phyloP scores from a whole-genome alignment of 2,797 vertebrate species.

The Clamator glandarius region DNA sequence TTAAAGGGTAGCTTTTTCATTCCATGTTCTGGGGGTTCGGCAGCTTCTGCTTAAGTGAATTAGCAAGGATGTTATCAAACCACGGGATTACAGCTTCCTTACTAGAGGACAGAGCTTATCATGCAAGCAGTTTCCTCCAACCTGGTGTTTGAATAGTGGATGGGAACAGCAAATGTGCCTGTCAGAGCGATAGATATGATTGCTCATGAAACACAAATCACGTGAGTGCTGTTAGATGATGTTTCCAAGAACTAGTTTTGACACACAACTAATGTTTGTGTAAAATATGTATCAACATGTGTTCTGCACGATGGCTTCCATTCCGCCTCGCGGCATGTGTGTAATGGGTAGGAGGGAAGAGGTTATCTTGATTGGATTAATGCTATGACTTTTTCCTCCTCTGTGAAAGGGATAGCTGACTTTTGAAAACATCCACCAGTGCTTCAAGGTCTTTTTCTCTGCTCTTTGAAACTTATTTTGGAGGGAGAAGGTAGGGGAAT shows the following conservation, averaged over 20 bases:
- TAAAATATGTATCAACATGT: conserved; percentile 34
- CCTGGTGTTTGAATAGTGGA: conserved; percentile 8
- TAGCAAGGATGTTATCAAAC: neutral
- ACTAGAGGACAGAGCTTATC: neutral
- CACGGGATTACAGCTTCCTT: neutral
- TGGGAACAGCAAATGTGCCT: neutral
- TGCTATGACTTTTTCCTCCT: neutral
- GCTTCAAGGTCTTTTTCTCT: neutral
- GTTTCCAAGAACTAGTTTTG: conserved; percentile 43
- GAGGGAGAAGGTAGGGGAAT: neutral
- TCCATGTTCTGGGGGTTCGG: neutral
- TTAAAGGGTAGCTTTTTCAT: conserved; percentile 7
- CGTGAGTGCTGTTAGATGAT: neutral
- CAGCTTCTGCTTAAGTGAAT: conserved; percentile 17
- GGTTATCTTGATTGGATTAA: neutral
- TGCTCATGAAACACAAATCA: conserved; percentile 25
- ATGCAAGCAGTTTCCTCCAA: neutral
- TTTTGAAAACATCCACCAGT: neutral
- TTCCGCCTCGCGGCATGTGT: neutral
- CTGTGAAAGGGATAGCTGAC: neutral
- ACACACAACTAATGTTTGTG: conserved; percentile 29
- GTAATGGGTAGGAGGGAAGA: neutral
- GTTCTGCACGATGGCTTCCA: neutral
- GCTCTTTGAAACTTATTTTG: neutral
- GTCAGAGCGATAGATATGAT: conserved; percentile 30